phyloP scores from a whole-genome alignment of 2,113 vertebrate species.

The Podarcis raffonei region DNA sequence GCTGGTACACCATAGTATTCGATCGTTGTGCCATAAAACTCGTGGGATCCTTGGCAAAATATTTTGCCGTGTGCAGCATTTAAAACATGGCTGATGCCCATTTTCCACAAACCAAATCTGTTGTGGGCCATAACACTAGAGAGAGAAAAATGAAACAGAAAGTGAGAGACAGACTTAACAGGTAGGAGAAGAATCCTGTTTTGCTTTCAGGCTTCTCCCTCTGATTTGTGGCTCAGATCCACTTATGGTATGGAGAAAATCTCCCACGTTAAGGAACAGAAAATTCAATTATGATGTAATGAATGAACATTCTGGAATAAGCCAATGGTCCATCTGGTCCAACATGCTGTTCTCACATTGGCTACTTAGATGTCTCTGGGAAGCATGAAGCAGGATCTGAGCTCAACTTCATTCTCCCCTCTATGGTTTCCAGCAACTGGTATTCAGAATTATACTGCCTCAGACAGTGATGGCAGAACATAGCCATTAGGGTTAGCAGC shows the following conservation, averaged over 20 bases:
- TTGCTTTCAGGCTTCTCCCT: background rate
- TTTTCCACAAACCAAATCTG: slow-evolving; percentile 85
- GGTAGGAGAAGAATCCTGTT: background rate
- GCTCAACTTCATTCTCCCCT: too few species aligned
- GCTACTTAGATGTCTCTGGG: too few species aligned
- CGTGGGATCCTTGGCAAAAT: slow-evolving; percentile 82
- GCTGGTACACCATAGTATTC: slow-evolving; percentile 91
- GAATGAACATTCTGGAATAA: background rate
- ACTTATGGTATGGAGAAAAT: background rate
- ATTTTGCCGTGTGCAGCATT: slow-evolving; percentile 91
- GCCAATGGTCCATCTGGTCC: too few species aligned
- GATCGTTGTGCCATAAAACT: slow-evolving; percentile 87
- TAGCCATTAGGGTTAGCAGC: too few species aligned
- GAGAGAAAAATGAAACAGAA: slow-evolving; percentile 39
- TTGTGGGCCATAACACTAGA: slow-evolving; percentile 90
- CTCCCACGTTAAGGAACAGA: too few species aligned
- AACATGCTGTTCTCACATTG: too few species aligned
- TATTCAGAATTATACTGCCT: too few species aligned
- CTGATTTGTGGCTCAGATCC: too few species aligned
- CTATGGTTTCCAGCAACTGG: too few species aligned
- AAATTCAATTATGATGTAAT: background rate
- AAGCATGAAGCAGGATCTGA: too few species aligned
- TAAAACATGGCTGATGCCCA: slow-evolving; percentile 95
- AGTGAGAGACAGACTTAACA: background rate
- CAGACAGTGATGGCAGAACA: too few species aligned